Conservation (phyloP, 1,140 invertebrate genomes). For the Trichomalopsis sarcophagae region DNA sequence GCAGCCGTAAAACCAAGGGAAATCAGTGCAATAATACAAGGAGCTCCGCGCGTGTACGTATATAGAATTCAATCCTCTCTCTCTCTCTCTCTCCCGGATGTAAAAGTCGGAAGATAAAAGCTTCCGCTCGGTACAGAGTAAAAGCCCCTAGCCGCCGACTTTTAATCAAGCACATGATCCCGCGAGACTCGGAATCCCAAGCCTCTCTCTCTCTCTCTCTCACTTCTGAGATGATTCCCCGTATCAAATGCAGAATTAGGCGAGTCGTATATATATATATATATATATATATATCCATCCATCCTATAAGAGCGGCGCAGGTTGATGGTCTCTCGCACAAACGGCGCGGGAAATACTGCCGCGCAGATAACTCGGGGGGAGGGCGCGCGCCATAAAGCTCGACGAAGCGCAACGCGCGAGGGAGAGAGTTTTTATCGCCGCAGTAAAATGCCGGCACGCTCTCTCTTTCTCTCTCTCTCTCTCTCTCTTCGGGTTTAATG, state of each 20-base stretch:
- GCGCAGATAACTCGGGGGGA: background rate
- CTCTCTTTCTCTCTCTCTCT: background rate
- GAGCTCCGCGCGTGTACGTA: too few species aligned
- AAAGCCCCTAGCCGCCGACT: too few species aligned
- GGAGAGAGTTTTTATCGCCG: constrained; percentile 28
- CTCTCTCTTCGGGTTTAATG: constrained; percentile 12
- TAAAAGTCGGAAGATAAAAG: background rate
- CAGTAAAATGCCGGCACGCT: constrained; percentile 14
- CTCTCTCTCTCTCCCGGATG: too few species aligned
- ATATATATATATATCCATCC: background rate
- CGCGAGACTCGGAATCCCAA: too few species aligned
- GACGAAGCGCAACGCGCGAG: background rate
- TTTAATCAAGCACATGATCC: too few species aligned
- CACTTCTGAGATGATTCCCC: background rate
- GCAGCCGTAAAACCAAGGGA: too few species aligned
- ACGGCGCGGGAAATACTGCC: background rate
- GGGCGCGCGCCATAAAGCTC: background rate
- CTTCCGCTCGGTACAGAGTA: too few species aligned
- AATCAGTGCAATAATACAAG: too few species aligned
- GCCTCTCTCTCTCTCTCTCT: too few species aligned
- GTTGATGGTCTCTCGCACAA: background rate
- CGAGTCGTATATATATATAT: background rate
- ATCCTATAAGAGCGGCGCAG: background rate
- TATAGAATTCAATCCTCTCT: too few species aligned
- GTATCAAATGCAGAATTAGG: background rate